These are phyloP conservation scores for Beris morrisii DNA, from an alignment of 2,888 invertebrate species.

Conservation along the genomic window DNA sequence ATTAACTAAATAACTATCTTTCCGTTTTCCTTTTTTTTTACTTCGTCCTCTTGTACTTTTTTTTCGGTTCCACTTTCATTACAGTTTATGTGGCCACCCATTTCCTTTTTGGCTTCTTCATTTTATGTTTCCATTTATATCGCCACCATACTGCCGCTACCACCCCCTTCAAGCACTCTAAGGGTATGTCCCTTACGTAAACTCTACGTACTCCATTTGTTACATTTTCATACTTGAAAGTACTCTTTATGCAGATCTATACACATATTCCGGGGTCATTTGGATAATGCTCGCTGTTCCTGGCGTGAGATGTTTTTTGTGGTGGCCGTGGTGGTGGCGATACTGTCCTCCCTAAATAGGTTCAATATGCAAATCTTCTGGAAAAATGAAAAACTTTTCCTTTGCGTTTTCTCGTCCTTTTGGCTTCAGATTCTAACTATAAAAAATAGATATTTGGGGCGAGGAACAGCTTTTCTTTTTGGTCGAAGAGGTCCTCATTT, in stretches of 20 bases:
- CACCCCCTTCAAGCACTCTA: neutral
- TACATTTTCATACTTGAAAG: conserved; percentile 19
- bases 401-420: neutral
- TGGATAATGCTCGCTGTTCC: conserved; percentile 34
- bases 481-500: conserved; percentile 11
- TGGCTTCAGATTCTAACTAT: neutral
- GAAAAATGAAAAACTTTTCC: conserved; percentile 37
- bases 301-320: conserved; percentile 20
- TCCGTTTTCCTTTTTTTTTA: conserved; percentile 3
- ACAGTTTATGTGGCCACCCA: conserved; percentile 19
- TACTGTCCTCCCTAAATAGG: conserved; percentile 34
- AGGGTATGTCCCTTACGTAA: too few species aligned
- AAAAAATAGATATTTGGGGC: neutral
- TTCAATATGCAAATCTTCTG: conserved; percentile 39
- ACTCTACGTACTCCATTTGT: conserved; percentile 4
- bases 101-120: conserved; percentile 24
- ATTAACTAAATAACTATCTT: conserved; percentile 35
- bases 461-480: conserved; percentile 2
- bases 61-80: conserved; percentile 29
- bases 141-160: conserved; percentile 9
- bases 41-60: conserved; percentile 14
- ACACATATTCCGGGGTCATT: conserved; percentile 36
- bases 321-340: too few species aligned
- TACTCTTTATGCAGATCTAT: conserved; percentile 1
- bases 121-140: conserved; percentile 23